phyloP scores from a whole-genome alignment of 2,797 vertebrate genomes.

The Tarsius wallacei region DNA sequence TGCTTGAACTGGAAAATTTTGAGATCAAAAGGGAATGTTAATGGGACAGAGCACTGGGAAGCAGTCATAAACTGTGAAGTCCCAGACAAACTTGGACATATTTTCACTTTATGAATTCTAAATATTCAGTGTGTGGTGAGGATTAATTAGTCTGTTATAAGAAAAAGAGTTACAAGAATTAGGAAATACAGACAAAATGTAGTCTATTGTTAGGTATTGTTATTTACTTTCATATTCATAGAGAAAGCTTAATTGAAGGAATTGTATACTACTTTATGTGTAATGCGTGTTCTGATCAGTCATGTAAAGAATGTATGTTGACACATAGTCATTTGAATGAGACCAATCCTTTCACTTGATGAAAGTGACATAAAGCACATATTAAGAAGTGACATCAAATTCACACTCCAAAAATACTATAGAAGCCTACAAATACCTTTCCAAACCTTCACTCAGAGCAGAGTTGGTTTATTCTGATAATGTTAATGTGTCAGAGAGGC shows the following conservation, averaged over 20 bases:
- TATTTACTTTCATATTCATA: constrained; percentile 12
- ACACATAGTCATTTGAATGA: neutral
- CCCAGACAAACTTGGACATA: neutral
- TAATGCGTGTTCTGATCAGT: neutral
- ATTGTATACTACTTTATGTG: neutral
- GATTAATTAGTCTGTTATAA: neutral
- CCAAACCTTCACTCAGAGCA: neutral
- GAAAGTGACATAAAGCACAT: neutral
- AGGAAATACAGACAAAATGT: neutral
- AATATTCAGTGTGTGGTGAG: neutral
- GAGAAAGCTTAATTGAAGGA: neutral
- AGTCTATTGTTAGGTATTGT: neutral
- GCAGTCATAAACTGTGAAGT: neutral
- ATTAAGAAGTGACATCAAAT: neutral
- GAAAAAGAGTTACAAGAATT: neutral
- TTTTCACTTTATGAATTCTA: neutral
- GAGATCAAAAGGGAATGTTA: neutral
- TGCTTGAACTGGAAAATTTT: neutral
- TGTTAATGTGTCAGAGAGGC: neutral
- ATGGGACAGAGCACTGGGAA: neutral
- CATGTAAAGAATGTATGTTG: neutral
- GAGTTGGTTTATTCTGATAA: neutral
- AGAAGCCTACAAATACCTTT: neutral
- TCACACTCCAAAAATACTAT: neutral
- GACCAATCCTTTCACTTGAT: neutral